A percentile compares a stretch with the other conserved stretches of the same genome.
Conservation (phyloP, 23 tunicate genomes). For the Halocynthia roretzi region DNA sequence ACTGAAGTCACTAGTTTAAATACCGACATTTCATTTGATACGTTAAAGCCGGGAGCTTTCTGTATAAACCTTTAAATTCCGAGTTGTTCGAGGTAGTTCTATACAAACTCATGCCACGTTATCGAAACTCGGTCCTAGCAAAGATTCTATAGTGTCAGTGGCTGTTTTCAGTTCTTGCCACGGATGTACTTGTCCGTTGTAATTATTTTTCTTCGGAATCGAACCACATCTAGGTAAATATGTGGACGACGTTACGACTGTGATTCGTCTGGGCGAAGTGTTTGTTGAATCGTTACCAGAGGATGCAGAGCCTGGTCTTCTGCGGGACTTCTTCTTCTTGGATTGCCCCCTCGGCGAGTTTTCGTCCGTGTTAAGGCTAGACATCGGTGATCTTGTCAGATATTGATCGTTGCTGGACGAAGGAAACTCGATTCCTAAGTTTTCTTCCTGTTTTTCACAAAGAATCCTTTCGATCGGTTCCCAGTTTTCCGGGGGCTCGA, state of each 20-base stretch:
- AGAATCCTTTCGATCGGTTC: conserved; percentile 56
- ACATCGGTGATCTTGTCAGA: not conserved
- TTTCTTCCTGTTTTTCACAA: conserved; percentile 62
- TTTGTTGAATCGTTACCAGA: conserved; percentile 7
- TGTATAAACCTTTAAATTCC: no score
- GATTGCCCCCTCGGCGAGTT: conserved; percentile 17
- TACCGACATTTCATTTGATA: no score
- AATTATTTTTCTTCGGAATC: not conserved
- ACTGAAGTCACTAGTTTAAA: no score
- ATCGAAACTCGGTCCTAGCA: conserved; percentile 13
- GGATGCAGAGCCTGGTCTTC: conserved; percentile 23
- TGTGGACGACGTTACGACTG: conserved; percentile 5
- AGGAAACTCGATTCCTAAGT: not conserved
- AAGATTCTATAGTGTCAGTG: conserved; percentile 29
- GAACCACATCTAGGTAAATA: not conserved
- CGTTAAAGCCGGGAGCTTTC: no score
- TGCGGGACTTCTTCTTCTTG: not conserved
- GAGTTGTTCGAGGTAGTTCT: not conserved
- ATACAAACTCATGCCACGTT: not conserved
- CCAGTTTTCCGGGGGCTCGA: conserved; percentile 61
- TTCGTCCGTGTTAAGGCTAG: conserved; percentile 1
- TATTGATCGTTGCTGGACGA: not conserved
- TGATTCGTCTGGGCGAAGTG: conserved; percentile 2
- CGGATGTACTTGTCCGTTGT: not conserved
- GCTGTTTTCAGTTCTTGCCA: conserved; percentile 37